phyloP scores from a whole-genome alignment of 1,140 invertebrate species.

The Anoplolepis gracilipes region DNA sequence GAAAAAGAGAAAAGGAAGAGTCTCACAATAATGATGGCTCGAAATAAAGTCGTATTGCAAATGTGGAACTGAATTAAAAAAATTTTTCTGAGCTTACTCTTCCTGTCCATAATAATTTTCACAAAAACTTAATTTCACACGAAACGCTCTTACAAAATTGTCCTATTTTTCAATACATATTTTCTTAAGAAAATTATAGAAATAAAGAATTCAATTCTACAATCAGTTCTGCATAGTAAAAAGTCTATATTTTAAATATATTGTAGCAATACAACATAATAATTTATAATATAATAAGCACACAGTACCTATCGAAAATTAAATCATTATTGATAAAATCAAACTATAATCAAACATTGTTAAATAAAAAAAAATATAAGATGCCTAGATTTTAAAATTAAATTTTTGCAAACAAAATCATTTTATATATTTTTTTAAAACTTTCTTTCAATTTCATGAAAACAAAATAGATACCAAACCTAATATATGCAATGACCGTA shows the following conservation, averaged over 20 bases:
- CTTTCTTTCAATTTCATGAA: neutral
- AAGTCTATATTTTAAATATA: neutral
- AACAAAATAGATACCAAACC: neutral
- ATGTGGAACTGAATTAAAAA: too few relatives aligned
- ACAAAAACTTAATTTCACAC: too few relatives aligned
- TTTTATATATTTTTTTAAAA: neutral
- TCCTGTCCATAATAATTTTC: too few relatives aligned
- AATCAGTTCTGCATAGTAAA: neutral
- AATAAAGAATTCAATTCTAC: neutral
- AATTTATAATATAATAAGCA: neutral
- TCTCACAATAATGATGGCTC: too few relatives aligned
- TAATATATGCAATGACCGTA: too few relatives aligned
- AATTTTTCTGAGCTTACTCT: too few relatives aligned
- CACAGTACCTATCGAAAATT: neutral
- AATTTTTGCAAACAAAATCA: neutral
- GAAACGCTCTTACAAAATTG: too few relatives aligned
- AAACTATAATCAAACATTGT: neutral
- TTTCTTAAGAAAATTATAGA: neutral
- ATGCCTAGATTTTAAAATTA: neutral
- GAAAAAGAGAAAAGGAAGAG: too few relatives aligned
- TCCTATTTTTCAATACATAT: neutral
- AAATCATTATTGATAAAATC: neutral
- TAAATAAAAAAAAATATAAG: neutral
- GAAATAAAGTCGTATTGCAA: too few relatives aligned
- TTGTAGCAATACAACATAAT: neutral